These are phyloP conservation scores for Chelon auratus DNA, from an alignment of 2,797 vertebrate species.

Conservation along the genomic window DNA sequence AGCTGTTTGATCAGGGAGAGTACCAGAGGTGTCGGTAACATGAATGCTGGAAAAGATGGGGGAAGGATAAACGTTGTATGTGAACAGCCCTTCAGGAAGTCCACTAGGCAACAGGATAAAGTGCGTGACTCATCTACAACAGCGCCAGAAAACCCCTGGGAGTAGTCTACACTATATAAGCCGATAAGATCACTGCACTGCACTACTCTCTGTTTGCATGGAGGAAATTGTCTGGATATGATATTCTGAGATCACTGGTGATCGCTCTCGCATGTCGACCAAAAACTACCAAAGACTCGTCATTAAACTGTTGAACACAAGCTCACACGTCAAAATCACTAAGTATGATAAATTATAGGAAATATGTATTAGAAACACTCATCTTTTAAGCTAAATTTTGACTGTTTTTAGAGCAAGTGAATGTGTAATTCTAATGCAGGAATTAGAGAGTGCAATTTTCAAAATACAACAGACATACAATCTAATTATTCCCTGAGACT, in stretches of 20 bases:
- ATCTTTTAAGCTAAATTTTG: too few relatives aligned
- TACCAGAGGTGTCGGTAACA: slow-evolving; percentile 7
- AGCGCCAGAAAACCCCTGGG: slow-evolving; percentile 25
- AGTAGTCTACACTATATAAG: background rate
- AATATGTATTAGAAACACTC: too few relatives aligned
- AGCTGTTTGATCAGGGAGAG: slow-evolving; percentile 31
- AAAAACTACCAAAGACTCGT: too few relatives aligned
- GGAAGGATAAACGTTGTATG: slow-evolving; percentile 30
- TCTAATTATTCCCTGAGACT: too few relatives aligned
- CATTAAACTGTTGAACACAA: too few relatives aligned
- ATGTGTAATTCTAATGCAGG: too few relatives aligned
- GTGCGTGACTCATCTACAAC: slow-evolving; percentile 35
- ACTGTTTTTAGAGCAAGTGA: too few relatives aligned
- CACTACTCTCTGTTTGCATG: slow-evolving; percentile 12
- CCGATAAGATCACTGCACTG: slow-evolving; percentile 3
- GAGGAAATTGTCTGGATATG: background rate
- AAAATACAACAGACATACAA: too few relatives aligned
- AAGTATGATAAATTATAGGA: too few relatives aligned
- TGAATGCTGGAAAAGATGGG: slow-evolving; percentile 23
- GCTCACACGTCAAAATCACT: too few relatives aligned
- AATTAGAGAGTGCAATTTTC: too few relatives aligned
- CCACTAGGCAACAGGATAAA: slow-evolving; percentile 12
- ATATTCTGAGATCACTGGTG: background rate
- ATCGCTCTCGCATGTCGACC: too few relatives aligned
- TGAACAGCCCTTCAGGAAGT: slow-evolving; percentile 45